Base-by-base conservation (phyloP, 2,888 invertebrate species). In the Helicoverpa assulta region DNA sequence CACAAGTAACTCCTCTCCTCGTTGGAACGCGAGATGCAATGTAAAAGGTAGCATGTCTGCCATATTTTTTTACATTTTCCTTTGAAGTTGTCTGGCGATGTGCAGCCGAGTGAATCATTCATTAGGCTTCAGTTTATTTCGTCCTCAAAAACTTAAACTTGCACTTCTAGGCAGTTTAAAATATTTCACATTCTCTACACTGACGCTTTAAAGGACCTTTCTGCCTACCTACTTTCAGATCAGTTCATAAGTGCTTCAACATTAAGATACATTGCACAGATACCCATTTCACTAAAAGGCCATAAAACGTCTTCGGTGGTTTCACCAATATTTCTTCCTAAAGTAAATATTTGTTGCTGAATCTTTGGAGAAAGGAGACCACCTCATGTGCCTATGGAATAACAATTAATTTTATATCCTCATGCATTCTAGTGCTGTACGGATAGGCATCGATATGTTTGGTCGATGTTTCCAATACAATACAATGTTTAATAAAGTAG, bases 321-420 rank as follows among this genome's bases (percentile, higher is more conserved):
- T 82, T 83, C 73, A 63, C 83, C 72, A 76, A 79, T 80, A 83
- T 74, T 72, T 78, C 55, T 71, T 72, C 65, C 61, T 51, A 73
- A 67, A 64, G 56, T 71, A 68, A 83, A 78, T 82, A 85, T 86
- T 86, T 81, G 82, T 67, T 70, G 77, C 82, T 81, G 84, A 88
- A 88, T 90, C 89, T 92, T 88, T 74, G 82, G 91, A 91, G 93
- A 94, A 93, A 94, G 94, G 93, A 83, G 93, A 88, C 87, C 91
- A 85, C 66, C 70, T 68, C 70, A 76, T 73, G 74, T 80, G 89
- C 82, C 85, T 82, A 78, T 86, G 77, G 94, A 93, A 94, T 94
- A 88, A 88, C 90, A 93, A 94, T 91, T 82, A 86, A 88, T 88
- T 88, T 87, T 85, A 89, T 91, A 92, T 93, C 92, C 92, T 92